These are phyloP conservation scores for Eucera pruinosa DNA, from an alignment of 2,888 invertebrate genomes.

Conservation along the genomic window DNA sequence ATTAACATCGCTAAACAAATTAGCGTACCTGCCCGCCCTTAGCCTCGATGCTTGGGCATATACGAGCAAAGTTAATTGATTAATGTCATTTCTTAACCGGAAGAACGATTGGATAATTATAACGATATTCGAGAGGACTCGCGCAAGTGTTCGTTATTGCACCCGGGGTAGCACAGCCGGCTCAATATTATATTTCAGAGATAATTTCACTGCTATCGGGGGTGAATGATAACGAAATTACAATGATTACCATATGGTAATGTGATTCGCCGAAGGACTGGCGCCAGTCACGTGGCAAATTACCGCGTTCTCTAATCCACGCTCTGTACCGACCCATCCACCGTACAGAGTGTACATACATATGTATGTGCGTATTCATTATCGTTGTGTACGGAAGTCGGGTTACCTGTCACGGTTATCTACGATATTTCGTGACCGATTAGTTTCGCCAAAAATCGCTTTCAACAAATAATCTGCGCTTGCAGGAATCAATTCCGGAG, in stretches of 20 bases:
- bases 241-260: slow-evolving; percentile 75
- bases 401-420: not conserved
- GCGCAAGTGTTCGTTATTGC: slow-evolving; percentile 3
- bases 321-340: slow-evolving; percentile 49
- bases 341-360: slow-evolving; percentile 21
- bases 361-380: slow-evolving; percentile 32
- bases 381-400: not conserved
- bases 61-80: slow-evolving; percentile 35
- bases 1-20: slow-evolving; percentile 53
- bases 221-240: slow-evolving; percentile 64
- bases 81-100: slow-evolving; percentile 33
- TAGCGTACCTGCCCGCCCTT: slow-evolving; percentile 1
- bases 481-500: not conserved
- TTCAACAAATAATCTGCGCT: not conserved
- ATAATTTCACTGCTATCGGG: slow-evolving; percentile 50
- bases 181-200: slow-evolving; percentile 40
- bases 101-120: slow-evolving; percentile 38
- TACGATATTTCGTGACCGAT: slow-evolving; percentile 7
- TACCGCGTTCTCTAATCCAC: slow-evolving; percentile 70
- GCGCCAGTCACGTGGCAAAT: slow-evolving; percentile 72
- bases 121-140: not conserved
- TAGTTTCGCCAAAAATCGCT: not conserved
- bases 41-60: not conserved
- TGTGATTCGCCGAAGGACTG: slow-evolving; percentile 71
- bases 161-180: not conserved